These are phyloP conservation scores for Chiloscyllium punctatum DNA, from an alignment of 2,797 vertebrate species.

Conservation along the genomic window DNA sequence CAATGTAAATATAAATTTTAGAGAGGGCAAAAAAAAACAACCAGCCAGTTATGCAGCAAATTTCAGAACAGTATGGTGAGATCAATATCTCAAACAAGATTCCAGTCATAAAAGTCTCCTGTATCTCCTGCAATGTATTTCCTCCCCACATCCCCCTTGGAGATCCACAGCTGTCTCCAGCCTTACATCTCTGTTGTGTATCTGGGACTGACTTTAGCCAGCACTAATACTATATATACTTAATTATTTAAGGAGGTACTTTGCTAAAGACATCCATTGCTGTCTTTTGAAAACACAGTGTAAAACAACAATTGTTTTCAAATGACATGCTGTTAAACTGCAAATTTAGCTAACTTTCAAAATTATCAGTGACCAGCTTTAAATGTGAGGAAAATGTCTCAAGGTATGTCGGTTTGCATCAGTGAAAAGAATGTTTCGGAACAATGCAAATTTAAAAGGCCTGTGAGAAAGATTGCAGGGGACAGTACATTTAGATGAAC, in stretches of 20 bases:
- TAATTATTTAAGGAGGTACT: background rate
- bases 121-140: background rate
- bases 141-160: background rate
- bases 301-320: background rate
- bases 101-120: background rate
- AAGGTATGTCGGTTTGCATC: background rate
- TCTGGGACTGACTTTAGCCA: background rate
- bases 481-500: background rate
- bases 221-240: background rate
- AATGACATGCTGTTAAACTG: background rate
- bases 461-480: background rate
- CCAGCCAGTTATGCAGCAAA: background rate
- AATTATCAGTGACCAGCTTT: background rate
- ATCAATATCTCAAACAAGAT: background rate
- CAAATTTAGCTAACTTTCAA: background rate
- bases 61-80: background rate
- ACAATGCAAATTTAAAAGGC: background rate
- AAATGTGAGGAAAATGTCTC: background rate
- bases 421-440: background rate
- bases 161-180: background rate
- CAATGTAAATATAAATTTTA: background rate
- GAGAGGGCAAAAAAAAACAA: background rate
- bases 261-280: background rate
- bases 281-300: background rate
- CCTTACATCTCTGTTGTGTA: background rate